A percentile compares a stretch with the other conserved stretches of the same genome.
These are phyloP conservation scores for Seriola aureovittata DNA, from an alignment of 2,113 vertebrate species.

Conservation along the genomic window DNA sequence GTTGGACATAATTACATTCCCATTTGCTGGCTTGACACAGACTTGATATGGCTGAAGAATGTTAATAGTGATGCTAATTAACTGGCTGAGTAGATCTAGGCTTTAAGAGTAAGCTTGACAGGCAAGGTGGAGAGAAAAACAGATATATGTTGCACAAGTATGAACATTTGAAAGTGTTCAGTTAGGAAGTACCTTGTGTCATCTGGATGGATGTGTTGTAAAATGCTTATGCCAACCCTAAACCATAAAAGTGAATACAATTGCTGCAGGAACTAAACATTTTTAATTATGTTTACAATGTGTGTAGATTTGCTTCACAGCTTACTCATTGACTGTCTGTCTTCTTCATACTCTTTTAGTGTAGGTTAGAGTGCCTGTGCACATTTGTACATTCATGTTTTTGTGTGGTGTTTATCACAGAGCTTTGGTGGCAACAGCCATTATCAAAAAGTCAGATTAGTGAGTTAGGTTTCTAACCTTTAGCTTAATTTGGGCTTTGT, in stretches of 20 bases:
- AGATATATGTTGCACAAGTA: background rate
- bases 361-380: background rate
- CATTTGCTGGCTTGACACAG: constrained; percentile 54
- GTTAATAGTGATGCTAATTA: constrained; percentile 64
- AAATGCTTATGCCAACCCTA: background rate
- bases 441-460: background rate
- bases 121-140: constrained; percentile 15
- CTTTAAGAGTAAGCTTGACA: constrained; percentile 36
- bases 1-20: constrained; percentile 52
- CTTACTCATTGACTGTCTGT: background rate
- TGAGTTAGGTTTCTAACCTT: background rate
- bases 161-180: constrained; percentile 10
- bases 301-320: background rate
- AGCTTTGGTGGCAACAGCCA: background rate
- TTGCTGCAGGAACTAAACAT: too few relatives aligned
- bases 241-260: background rate
- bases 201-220: constrained; percentile 3
- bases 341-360: background rate
- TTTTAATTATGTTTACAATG: too few relatives aligned
- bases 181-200: constrained; percentile 1
- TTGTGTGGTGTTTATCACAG: background rate
- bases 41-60: constrained; percentile 59
- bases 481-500: background rate
- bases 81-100: constrained; percentile 32
- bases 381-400: background rate